These are phyloP conservation scores for Etia nguti DNA, from an alignment of 2,113 vertebrate species.

Conservation along the genomic window DNA sequence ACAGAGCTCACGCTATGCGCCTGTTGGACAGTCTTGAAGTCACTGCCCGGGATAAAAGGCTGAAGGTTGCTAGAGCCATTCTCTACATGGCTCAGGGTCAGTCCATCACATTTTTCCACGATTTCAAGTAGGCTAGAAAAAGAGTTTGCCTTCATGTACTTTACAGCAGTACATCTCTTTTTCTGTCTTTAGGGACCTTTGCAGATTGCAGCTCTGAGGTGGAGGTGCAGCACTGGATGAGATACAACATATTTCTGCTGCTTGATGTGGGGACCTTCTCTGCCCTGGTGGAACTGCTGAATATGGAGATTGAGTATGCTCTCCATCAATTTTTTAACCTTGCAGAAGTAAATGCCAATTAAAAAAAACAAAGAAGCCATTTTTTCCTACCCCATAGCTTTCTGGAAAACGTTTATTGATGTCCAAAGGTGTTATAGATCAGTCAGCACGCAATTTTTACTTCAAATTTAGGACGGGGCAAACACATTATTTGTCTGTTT, in stretches of 20 bases:
- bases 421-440: neutral
- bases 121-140: neutral
- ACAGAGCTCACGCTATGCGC: slow-evolving; percentile 90
- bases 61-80: slow-evolving; percentile 88
- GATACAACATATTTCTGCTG: slow-evolving; percentile 93
- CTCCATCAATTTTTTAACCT: neutral
- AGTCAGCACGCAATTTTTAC: neutral
- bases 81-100: slow-evolving; percentile 95
- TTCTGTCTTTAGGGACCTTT: slow-evolving; percentile 81
- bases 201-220: slow-evolving; percentile 87
- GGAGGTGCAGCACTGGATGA: slow-evolving; percentile 92
- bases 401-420: neutral
- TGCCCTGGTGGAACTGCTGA: slow-evolving; percentile 94
- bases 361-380: neutral
- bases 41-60: slow-evolving; percentile 84
- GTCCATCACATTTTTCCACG: neutral
- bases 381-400: neutral
- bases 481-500: neutral
- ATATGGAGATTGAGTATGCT: slow-evolving; percentile 98
- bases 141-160: neutral
- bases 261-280: slow-evolving; percentile 91
- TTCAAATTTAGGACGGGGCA: neutral
- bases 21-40: slow-evolving; percentile 91
- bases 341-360: neutral
- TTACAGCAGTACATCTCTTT: neutral